phyloP scores from a whole-genome alignment of 2,888 invertebrate species.

The Chrysotoxum bicinctum region DNA sequence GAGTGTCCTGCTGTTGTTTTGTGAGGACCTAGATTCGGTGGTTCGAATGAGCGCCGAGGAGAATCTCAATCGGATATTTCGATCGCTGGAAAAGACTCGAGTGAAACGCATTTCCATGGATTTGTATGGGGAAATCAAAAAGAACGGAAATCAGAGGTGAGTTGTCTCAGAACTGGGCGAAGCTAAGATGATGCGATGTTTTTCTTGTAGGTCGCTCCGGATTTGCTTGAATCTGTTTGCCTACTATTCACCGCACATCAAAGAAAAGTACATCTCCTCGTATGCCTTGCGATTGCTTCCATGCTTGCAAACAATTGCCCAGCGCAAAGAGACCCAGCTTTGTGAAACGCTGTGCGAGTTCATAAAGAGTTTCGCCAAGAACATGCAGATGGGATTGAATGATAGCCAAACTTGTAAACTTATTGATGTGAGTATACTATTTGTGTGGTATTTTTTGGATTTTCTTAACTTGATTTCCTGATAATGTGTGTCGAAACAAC shows the following conservation, averaged over 20 bases:
- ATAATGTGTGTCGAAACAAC: too few relatives aligned
- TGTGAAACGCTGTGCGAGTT: constrained; percentile 80
- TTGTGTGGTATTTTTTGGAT: background rate
- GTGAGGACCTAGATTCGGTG: constrained; percentile 90
- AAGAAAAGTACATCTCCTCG: constrained; percentile 89
- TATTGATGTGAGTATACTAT: constrained; percentile 77
- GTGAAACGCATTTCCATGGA: constrained; percentile 90
- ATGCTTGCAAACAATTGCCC: constrained; percentile 87
- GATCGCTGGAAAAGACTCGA: constrained; percentile 86
- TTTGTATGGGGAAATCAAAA: constrained; percentile 91
- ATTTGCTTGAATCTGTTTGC: constrained; percentile 90
- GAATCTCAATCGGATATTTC: constrained; percentile 89
- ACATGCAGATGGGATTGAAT: constrained; percentile 80
- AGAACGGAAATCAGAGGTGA: constrained; percentile 85
- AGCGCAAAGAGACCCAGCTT: constrained; percentile 84
- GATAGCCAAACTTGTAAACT: constrained; percentile 80
- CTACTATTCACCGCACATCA: constrained; percentile 88
- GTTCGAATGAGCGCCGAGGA: constrained; percentile 91
- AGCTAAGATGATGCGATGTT: background rate
- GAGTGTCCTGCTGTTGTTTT: constrained; percentile 87
- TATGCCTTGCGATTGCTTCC: constrained; percentile 90
- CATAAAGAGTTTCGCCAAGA: constrained; percentile 78
- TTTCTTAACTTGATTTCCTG: too few relatives aligned
- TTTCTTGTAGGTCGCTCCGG: constrained; percentile 84
- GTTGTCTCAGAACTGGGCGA: constrained; percentile 1